phyloP scores from a whole-genome alignment of 2,113 vertebrate species.

The Hemiprocne comata region DNA sequence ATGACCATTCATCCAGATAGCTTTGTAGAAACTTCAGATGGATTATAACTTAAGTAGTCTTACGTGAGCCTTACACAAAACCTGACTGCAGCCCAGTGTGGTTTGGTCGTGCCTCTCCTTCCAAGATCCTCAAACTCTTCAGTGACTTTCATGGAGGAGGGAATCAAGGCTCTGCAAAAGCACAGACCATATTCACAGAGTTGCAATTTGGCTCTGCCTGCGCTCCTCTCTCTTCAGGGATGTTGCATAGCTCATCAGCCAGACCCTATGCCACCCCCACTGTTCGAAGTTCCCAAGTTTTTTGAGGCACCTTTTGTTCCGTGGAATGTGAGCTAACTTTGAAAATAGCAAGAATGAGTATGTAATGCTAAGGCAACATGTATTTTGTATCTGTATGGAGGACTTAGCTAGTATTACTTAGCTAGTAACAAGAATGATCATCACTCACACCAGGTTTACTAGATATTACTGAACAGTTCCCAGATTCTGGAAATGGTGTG shows the following conservation, averaged over 20 bases:
- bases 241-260: background rate
- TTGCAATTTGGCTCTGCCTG: background rate
- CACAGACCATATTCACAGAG: background rate
- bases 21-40: background rate
- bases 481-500: background rate
- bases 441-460: background rate
- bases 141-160: background rate
- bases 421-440: background rate
- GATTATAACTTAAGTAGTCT: background rate
- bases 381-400: background rate
- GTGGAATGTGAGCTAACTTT: background rate
- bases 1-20: background rate
- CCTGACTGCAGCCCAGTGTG: accelerated
- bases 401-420: background rate
- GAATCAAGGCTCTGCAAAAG: accelerated
- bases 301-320: background rate
- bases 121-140: background rate
- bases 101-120: background rate
- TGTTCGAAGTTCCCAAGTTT: background rate
- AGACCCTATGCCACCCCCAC: background rate
- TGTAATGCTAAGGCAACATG: background rate
- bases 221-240: too few relatives aligned
- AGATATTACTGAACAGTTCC: background rate
- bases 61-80: accelerated
- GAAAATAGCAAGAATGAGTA: background rate